Evolutionary conservation across 2,888 invertebrate genomes (phyloP).

Genomic region (Epirrhoe alternata): DNA sequence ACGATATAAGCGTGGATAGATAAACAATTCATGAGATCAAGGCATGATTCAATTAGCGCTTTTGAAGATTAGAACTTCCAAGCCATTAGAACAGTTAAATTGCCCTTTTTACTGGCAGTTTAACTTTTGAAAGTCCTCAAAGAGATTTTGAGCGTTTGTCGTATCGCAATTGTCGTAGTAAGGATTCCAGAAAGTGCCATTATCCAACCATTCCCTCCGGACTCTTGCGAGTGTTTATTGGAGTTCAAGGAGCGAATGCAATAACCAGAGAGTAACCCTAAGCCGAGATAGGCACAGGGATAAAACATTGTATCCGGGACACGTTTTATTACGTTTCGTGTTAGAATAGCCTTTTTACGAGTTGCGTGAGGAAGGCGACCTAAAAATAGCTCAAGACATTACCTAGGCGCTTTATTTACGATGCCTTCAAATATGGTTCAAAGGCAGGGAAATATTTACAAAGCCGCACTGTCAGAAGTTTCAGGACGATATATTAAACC

Average conservation of each 20-base stretch:
- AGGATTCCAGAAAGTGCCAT: constrained; percentile 48
- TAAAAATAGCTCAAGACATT: constrained; percentile 50
- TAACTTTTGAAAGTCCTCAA: constrained; percentile 34
- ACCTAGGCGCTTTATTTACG: constrained; percentile 37
- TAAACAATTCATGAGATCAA: constrained; percentile 20
- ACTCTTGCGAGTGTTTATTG: constrained; percentile 56
- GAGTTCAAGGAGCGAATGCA: constrained; percentile 51
- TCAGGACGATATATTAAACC: constrained; percentile 38
- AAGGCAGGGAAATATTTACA: constrained; percentile 32
- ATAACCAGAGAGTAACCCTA: constrained; percentile 54
- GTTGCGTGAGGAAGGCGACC: constrained; percentile 51
- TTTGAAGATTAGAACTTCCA: constrained; percentile 19
- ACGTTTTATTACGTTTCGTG: constrained; percentile 61
- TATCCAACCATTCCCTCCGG: constrained; percentile 48
- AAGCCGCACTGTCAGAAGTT: constrained; percentile 30
- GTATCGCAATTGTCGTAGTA: constrained; percentile 27
- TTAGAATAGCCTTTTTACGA: constrained; percentile 66
- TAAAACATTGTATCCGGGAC: constrained; percentile 56
- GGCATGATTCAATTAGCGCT: constrained; percentile 24
- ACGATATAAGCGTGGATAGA: constrained; percentile 11
- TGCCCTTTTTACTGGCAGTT: constrained; percentile 27
- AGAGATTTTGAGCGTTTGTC: constrained; percentile 33
- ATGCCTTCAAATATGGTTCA: constrained; percentile 17
- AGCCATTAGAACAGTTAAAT: constrained; percentile 11
- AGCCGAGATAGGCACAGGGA: constrained; percentile 56